phyloP scores from a whole-genome alignment of 30 jellyfish, hydroid and myxozoan genomes.

The Aurelia aurita complex sp. Pacific region DNA sequence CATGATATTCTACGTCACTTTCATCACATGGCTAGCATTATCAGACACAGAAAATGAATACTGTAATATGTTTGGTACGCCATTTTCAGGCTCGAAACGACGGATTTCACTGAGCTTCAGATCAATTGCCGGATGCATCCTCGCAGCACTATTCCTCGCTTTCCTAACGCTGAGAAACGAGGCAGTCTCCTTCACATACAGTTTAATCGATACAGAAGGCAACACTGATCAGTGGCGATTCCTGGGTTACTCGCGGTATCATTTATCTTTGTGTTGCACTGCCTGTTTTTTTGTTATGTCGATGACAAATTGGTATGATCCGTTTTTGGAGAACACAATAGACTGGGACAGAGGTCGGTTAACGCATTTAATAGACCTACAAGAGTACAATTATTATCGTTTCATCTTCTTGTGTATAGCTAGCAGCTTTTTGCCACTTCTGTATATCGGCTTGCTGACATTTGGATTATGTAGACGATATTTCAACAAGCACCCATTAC shows the following conservation, averaged over 20 bases:
- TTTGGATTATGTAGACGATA: slow-evolving; percentile 51
- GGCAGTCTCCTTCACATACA: slow-evolving; percentile 61
- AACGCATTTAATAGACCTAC: slow-evolving; percentile 22
- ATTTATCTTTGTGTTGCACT: slow-evolving; percentile 54
- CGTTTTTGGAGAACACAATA: slow-evolving; percentile 53
- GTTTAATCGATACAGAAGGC: slow-evolving; percentile 41
- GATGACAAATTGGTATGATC: slow-evolving; percentile 90
- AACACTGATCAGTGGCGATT: slow-evolving; percentile 34
- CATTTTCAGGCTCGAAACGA: slow-evolving; percentile 88
- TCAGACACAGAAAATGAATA: slow-evolving; percentile 92
- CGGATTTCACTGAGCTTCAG: slow-evolving; percentile 75
- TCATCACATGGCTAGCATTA: slow-evolving; percentile 91
- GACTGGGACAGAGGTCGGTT: slow-evolving; percentile 37
- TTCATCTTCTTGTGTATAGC: slow-evolving; percentile 67
- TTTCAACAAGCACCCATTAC: slow-evolving; percentile 12
- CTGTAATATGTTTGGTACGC: slow-evolving; percentile 94
- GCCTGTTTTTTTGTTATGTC: slow-evolving; percentile 78
- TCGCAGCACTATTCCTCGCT: slow-evolving; percentile 31
- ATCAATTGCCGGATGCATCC: slow-evolving; percentile 56
- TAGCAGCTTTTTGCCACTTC: slow-evolving; percentile 76
- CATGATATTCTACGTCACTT: slow-evolving; percentile 62
- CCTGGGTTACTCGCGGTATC: slow-evolving; percentile 47
- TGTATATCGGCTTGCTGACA: slow-evolving; percentile 56
- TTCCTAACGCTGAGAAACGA: slow-evolving; percentile 55
- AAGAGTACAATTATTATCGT: slow-evolving; percentile 79